A percentile compares a stretch with the other conserved stretches of the same genome.
phyloP scores from a whole-genome alignment of 1,140 invertebrate genomes.

The Druon quercuslanigerum region DNA sequence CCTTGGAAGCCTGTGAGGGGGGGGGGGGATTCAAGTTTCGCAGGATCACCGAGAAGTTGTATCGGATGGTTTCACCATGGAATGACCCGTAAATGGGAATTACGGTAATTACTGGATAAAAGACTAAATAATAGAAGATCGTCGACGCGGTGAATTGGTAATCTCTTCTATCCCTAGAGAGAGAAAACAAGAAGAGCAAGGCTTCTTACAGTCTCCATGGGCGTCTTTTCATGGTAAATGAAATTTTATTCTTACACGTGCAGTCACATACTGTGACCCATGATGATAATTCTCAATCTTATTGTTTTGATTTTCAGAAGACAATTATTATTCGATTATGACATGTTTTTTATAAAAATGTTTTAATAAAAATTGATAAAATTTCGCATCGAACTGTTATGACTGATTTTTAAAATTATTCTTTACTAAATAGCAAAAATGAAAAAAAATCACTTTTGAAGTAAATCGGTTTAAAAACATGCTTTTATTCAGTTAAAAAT shows the following conservation, averaged over 20 bases:
- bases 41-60: not conserved
- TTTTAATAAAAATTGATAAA: too few relatives aligned
- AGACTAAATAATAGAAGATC: conserved; percentile 52
- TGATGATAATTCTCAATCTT: not conserved
- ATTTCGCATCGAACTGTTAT: too few relatives aligned
- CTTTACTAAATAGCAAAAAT: too few relatives aligned
- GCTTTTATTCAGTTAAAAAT: too few relatives aligned
- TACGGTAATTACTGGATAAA: conserved; percentile 54
- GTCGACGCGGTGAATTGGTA: conserved; percentile 36
- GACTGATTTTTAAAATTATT: too few relatives aligned
- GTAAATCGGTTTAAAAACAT: too few relatives aligned
- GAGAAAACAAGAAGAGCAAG: not conserved
- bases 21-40: too few relatives aligned
- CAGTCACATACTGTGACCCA: not conserved
- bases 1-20: too few relatives aligned
- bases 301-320: too few relatives aligned
- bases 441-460: too few relatives aligned
- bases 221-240: not conserved
- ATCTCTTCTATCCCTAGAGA: conserved; percentile 26
- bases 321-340: too few relatives aligned
- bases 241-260: not conserved
- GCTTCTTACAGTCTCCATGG: not conserved
- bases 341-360: too few relatives aligned
- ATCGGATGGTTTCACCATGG: not conserved
- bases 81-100: conserved; percentile 57